A percentile compares a stretch with the other conserved stretches of the same genome.
Evolutionary conservation across 2,113 vertebrate genomes (phyloP).

Genomic region (Sinocyclocheilus rhinocerous): DNA sequence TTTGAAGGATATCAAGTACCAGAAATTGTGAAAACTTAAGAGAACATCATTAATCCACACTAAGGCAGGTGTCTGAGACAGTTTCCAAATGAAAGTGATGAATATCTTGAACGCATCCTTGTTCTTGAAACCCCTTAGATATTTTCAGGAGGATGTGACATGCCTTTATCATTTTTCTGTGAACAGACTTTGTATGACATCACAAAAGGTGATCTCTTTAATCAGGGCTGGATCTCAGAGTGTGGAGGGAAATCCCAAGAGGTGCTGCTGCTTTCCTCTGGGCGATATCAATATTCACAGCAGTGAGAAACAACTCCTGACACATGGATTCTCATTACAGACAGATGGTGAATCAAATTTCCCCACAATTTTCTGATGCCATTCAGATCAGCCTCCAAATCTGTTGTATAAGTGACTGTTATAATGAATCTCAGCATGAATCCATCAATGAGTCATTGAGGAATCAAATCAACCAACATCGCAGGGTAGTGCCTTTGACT

Average conservation of each 20-base stretch:
- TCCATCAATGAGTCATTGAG: background rate
- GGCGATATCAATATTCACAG: conserved; percentile 33
- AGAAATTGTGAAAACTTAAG: background rate
- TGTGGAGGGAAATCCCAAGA: conserved; percentile 28
- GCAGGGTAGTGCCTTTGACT: background rate
- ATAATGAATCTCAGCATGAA: background rate
- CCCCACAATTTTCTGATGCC: background rate
- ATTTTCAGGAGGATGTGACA: background rate
- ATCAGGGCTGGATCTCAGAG: conserved; percentile 25
- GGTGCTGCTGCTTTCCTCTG: conserved; percentile 27
- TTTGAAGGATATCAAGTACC: background rate
- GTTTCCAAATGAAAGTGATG: background rate
- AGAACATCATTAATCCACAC: background rate
- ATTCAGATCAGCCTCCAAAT: conserved; percentile 14
- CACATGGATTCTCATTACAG: conserved; percentile 34
- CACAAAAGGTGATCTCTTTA: conserved; percentile 29
- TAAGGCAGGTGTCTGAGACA: background rate
- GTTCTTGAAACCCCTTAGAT: background rate
- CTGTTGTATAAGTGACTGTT: conserved; percentile 3
- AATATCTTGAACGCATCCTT: background rate
- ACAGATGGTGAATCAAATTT: background rate
- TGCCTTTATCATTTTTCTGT: background rate
- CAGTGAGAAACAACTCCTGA: conserved; percentile 32
- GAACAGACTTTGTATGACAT: conserved; percentile 22
- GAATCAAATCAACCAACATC: background rate